phyloP scores from a whole-genome alignment of 2,113 vertebrate species.

The Neolamprologus caudopunctatus region DNA sequence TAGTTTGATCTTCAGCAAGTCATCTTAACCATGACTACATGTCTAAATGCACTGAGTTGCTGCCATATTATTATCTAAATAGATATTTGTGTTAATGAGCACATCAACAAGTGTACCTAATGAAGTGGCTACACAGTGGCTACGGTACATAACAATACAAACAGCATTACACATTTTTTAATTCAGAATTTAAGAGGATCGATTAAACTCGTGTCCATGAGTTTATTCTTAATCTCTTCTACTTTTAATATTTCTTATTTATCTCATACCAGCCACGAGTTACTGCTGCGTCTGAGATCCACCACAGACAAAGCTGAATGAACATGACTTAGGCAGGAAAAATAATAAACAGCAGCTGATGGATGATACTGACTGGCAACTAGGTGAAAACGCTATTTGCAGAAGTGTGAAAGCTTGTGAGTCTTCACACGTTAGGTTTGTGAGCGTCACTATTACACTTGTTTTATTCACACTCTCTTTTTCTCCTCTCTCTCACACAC shows the following conservation, averaged over 20 bases:
- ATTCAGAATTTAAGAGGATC: background rate
- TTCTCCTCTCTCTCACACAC: fast-evolving
- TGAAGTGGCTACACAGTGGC: background rate
- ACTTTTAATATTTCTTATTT: background rate
- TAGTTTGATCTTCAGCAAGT: background rate
- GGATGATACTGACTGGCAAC: slow-evolving; percentile 37
- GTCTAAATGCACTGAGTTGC: background rate
- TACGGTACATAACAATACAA: background rate
- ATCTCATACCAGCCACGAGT: background rate
- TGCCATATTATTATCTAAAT: background rate
- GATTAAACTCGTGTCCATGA: background rate
- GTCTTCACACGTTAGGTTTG: slow-evolving; percentile 49
- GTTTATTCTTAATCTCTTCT: background rate
- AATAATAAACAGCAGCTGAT: background rate
- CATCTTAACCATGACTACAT: background rate
- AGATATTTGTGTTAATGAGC: background rate
- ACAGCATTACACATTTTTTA: background rate
- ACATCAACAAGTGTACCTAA: background rate
- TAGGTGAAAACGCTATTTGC: slow-evolving; percentile 51
- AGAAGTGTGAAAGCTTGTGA: slow-evolving; percentile 6
- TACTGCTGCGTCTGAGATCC: background rate
- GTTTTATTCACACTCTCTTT: background rate
- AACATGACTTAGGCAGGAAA: background rate
- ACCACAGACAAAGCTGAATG: background rate
- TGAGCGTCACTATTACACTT: background rate